Evolutionary conservation across 2,888 invertebrate genomes (phyloP).

Genomic region (Tribolium freemani): DNA sequence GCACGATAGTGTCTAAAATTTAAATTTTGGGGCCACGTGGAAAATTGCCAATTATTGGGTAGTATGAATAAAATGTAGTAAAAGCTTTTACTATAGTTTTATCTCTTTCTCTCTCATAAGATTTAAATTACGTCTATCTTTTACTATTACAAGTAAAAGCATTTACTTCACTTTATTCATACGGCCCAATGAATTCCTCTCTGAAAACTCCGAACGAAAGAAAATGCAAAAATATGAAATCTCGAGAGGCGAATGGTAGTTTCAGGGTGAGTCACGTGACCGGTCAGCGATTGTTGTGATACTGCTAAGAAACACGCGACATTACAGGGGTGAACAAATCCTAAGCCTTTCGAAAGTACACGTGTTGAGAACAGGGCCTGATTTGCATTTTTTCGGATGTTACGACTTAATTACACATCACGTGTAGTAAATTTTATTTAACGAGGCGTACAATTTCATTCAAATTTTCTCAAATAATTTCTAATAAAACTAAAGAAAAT

Average conservation of each 20-base stretch:
- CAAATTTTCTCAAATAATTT: background rate
- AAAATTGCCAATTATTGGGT: too few species aligned
- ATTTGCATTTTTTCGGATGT: slow-evolving; percentile 7
- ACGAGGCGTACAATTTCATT: background rate
- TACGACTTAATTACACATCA: background rate
- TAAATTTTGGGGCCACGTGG: too few species aligned
- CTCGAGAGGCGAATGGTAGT: slow-evolving; percentile 48
- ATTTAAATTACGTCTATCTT: too few species aligned
- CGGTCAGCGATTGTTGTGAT: slow-evolving; percentile 61
- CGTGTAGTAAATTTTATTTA: background rate
- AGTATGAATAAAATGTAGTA: too few species aligned
- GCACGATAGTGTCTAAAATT: too few species aligned
- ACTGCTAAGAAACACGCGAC: slow-evolving; percentile 61
- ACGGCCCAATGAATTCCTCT: background rate
- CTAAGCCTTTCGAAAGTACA: slow-evolving; percentile 13
- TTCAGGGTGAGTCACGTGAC: slow-evolving; percentile 60
- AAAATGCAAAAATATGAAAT: slow-evolving; percentile 50
- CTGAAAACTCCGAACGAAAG: background rate
- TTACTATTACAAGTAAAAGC: too few species aligned
- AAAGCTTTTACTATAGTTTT: too few species aligned
- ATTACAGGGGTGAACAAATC: slow-evolving; percentile 55
- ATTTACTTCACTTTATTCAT: too few species aligned
- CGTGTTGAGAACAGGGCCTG: background rate
- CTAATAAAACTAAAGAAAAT: too few species aligned
- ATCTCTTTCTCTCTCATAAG: too few species aligned